Conservation (phyloP, 1,140 invertebrate genomes). For the Drosophila tani region DNA sequence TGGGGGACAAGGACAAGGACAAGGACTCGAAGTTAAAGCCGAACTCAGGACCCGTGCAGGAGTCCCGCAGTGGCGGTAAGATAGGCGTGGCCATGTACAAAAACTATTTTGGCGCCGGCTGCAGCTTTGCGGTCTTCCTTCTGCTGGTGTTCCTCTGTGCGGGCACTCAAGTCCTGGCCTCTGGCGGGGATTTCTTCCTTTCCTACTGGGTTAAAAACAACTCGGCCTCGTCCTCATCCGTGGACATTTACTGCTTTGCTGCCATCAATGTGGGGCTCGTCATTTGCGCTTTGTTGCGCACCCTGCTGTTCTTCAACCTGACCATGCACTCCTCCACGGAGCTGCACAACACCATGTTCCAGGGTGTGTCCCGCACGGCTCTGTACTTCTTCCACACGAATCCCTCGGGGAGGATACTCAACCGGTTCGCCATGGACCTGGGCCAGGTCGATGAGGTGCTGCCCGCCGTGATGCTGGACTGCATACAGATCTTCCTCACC, state of each 20-base stretch:
- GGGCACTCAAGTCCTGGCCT: conserved; percentile 88
- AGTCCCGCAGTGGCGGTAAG: conserved; percentile 86
- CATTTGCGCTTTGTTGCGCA: conserved; percentile 86
- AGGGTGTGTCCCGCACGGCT: conserved; percentile 85
- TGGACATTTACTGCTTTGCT: conserved; percentile 85
- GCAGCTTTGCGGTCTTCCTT: conserved; percentile 85
- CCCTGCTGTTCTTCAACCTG: conserved; percentile 88
- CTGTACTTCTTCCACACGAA: conserved; percentile 94
- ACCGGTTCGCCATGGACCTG: conserved; percentile 92
- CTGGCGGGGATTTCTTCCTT: conserved; percentile 89
- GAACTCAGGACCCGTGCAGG: conserved; percentile 83
- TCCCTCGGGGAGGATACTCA: conserved; percentile 90
- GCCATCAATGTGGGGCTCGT: conserved; percentile 88
- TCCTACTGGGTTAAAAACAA: conserved; percentile 86
- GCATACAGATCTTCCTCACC: conserved; percentile 90
- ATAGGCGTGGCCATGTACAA: conserved; percentile 87
- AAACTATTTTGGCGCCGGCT: conserved; percentile 87
- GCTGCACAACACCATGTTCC: conserved; percentile 69
- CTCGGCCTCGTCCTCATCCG: conserved; percentile 10
- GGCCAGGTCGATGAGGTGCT: conserved; percentile 85
- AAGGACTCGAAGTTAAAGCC: conserved; percentile 39
- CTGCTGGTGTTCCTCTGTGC: conserved; percentile 79
- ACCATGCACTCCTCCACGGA: conserved; percentile 90
- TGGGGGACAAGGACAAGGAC: conserved; percentile 79
- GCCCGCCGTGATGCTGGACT: conserved; percentile 89